These are phyloP conservation scores for Macropodus opercularis DNA, from an alignment of 2,797 vertebrate species.

Conservation along the genomic window DNA sequence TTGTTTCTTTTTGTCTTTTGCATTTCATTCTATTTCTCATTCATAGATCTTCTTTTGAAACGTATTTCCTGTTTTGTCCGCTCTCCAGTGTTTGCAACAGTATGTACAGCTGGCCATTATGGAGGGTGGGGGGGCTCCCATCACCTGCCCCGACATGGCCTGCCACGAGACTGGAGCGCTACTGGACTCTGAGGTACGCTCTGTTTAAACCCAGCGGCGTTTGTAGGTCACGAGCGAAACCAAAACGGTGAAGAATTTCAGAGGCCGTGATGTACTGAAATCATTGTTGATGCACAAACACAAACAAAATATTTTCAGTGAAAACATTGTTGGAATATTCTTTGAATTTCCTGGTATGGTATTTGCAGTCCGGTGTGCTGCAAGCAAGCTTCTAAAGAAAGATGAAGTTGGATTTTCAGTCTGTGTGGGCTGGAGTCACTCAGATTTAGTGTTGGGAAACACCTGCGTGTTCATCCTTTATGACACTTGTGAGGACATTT, in stretches of 20 bases:
- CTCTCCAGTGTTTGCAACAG: slow-evolving; percentile 89
- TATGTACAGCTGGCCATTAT: slow-evolving; percentile 90
- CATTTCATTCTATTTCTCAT: background rate
- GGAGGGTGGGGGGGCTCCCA: slow-evolving; percentile 90
- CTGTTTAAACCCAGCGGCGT: slow-evolving; percentile 5
- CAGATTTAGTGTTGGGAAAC: slow-evolving; percentile 15
- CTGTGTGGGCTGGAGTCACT: slow-evolving; percentile 3
- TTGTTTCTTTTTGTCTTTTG: background rate
- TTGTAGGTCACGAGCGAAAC: slow-evolving; percentile 22
- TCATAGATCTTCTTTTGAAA: background rate
- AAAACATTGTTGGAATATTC: background rate
- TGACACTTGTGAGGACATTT: slow-evolving; percentile 14
- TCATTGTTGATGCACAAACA: background rate
- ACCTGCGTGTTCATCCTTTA: background rate
- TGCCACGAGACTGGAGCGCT: slow-evolving; percentile 87
- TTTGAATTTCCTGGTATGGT: slow-evolving; percentile 9
- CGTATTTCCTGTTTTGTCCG: background rate
- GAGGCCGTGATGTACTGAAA: background rate
- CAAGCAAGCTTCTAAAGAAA: slow-evolving; percentile 7
- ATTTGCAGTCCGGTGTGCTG: slow-evolving; percentile 7
- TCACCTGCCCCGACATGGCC: slow-evolving; percentile 93
- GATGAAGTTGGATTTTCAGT: slow-evolving; percentile 12
- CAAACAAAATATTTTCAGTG: background rate
- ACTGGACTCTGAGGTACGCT: slow-evolving; percentile 90
- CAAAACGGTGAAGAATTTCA: background rate